These are phyloP conservation scores for Erebia epiphron DNA, from an alignment of 2,888 invertebrate genomes.

Conservation along the genomic window DNA sequence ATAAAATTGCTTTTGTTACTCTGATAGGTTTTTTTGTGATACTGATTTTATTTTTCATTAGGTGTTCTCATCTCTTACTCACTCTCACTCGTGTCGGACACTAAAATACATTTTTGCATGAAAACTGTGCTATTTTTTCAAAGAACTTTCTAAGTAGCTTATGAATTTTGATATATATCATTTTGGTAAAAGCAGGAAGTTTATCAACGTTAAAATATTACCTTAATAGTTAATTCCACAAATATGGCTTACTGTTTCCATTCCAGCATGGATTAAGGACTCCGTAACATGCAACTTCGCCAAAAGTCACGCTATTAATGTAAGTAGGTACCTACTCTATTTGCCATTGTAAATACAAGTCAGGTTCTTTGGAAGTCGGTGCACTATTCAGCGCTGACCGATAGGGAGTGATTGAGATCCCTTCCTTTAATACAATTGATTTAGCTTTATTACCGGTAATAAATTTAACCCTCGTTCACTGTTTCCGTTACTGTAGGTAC, in stretches of 20 bases:
- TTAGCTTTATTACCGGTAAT: conserved; percentile 73
- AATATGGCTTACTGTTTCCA: not conserved
- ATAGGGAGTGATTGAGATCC: conserved; percentile 60
- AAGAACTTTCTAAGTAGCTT: no score
- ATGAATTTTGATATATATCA: no score
- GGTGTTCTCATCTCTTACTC: no score
- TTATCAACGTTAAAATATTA: not conserved
- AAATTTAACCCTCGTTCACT: conserved; percentile 57
- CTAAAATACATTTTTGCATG: no score
- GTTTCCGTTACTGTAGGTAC: conserved; percentile 24
- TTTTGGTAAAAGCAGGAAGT: not conserved
- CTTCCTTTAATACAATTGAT: conserved; percentile 67
- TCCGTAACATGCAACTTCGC: not conserved
- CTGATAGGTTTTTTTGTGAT: no score
- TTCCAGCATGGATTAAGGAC: not conserved
- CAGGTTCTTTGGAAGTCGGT: conserved; percentile 50
- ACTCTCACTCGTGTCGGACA: no score
- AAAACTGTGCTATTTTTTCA: no score
- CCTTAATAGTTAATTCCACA: not conserved
- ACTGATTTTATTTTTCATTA: no score
- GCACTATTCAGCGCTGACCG: conserved; percentile 52
- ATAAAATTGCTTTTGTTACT: no score
- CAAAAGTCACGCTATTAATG: no score
- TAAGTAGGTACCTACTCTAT: not conserved
- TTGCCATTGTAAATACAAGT: conserved; percentile 53